A percentile compares a stretch with the other conserved stretches of the same genome.
These are phyloP conservation scores for Drosophila multiciliata DNA, from an alignment of 2,888 invertebrate species.

Conservation along the genomic window DNA sequence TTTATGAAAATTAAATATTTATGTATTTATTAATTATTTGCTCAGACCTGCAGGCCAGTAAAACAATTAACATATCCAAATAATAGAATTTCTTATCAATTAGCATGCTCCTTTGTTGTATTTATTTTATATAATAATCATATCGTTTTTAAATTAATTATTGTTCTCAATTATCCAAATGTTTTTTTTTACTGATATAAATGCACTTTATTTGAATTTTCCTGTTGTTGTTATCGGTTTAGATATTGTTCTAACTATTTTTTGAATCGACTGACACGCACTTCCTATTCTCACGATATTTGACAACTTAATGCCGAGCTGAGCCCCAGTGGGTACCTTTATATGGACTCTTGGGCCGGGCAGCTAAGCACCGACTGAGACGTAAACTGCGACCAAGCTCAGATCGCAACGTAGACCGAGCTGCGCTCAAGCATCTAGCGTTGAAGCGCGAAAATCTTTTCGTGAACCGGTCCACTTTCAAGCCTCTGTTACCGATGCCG, in stretches of 20 bases:
- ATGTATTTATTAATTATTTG: neutral
- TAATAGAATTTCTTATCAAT: conserved; percentile 17
- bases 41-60: conserved; percentile 6
- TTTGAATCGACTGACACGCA: conserved; percentile 71
- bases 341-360: conserved; percentile 77
- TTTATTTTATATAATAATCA: conserved; percentile 20
- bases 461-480: conserved; percentile 75
- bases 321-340: conserved; percentile 73
- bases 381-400: conserved; percentile 33
- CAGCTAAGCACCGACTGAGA: conserved; percentile 53
- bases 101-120: conserved; percentile 6
- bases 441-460: conserved; percentile 66
- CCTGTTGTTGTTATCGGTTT: conserved; percentile 14
- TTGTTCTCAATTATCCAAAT: conserved; percentile 13
- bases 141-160: neutral
- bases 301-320: conserved; percentile 76
- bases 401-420: conserved; percentile 36
- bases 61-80: conserved; percentile 35
- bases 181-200: neutral
- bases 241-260: conserved; percentile 38
- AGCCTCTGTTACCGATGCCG: conserved; percentile 51
- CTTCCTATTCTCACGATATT: conserved; percentile 81
- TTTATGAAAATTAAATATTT: conserved; percentile 62
- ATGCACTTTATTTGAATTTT: conserved; percentile 11
- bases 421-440: conserved; percentile 53